These are phyloP conservation scores for Lacanobia oleracea DNA, from an alignment of 2,888 invertebrate genomes.

Conservation along the genomic window DNA sequence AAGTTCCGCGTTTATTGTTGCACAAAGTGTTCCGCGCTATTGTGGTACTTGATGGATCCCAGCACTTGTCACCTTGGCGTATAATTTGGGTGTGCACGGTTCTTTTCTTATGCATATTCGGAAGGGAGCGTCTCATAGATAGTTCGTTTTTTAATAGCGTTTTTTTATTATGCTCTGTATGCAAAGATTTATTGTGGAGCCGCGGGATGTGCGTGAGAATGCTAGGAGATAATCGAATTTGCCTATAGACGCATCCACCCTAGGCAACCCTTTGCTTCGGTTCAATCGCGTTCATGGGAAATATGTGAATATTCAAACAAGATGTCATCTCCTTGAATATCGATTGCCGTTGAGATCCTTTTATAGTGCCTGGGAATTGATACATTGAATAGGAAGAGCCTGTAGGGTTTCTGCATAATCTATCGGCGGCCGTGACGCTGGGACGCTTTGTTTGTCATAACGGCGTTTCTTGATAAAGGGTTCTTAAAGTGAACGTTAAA, in stretches of 20 bases:
- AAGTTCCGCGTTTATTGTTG: slow-evolving; percentile 77
- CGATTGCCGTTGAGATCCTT: slow-evolving; percentile 88
- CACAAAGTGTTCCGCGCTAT: slow-evolving; percentile 63
- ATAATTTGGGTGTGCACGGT: slow-evolving; percentile 88
- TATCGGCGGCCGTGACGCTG: slow-evolving; percentile 79
- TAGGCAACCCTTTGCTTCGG: slow-evolving; percentile 84
- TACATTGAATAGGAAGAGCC: slow-evolving; percentile 88
- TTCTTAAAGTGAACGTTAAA: slow-evolving; percentile 83
- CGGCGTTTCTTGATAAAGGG: slow-evolving; percentile 85
- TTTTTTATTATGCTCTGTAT: slow-evolving; percentile 86
- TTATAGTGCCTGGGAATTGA: slow-evolving; percentile 88
- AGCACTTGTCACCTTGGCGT: slow-evolving; percentile 89
- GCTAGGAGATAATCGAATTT: slow-evolving; percentile 89
- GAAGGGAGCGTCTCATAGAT: slow-evolving; percentile 86
- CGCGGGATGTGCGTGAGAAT: slow-evolving; percentile 90
- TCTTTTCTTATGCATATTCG: slow-evolving; percentile 88
- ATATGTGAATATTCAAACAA: slow-evolving; percentile 90
- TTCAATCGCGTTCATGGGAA: slow-evolving; percentile 85
- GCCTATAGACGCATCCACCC: slow-evolving; percentile 88
- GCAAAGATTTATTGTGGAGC: slow-evolving; percentile 89
- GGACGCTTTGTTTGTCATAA: slow-evolving; percentile 82
- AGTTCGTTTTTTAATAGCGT: slow-evolving; percentile 88
- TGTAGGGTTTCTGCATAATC: slow-evolving; percentile 88
- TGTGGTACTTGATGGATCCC: slow-evolving; percentile 77
- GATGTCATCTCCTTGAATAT: slow-evolving; percentile 90